phyloP scores from a whole-genome alignment of 2,797 vertebrate genomes.

The Rhinogobio ventralis region DNA sequence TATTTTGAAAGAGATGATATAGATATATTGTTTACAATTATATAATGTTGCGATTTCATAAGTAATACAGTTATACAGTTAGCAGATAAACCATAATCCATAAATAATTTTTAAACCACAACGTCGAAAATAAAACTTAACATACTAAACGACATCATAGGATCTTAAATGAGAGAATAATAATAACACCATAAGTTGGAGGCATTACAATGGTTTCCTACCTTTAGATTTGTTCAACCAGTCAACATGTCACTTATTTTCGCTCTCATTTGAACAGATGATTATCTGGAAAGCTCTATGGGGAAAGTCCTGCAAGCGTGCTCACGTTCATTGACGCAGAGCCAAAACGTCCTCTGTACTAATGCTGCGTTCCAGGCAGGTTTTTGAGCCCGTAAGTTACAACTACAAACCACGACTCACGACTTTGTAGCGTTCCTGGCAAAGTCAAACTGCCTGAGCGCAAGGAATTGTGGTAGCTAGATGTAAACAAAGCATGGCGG shows the following conservation, averaged over 20 bases:
- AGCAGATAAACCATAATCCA: background rate
- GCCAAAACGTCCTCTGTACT: too few species aligned
- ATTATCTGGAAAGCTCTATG: background rate
- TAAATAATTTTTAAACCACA: background rate
- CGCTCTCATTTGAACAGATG: background rate
- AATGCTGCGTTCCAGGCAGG: too few species aligned
- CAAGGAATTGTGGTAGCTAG: too few species aligned
- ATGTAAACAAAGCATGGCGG: too few species aligned
- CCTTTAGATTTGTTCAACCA: slow-evolving; percentile 5
- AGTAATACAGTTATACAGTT: background rate
- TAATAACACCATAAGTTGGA: background rate
- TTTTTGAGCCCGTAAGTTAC: too few species aligned
- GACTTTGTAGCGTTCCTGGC: too few species aligned
- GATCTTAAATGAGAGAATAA: background rate
- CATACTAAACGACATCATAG: background rate
- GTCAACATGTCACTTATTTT: background rate
- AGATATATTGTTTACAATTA: too few species aligned
- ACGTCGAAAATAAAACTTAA: background rate
- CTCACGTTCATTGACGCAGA: too few species aligned
- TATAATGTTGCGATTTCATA: background rate
- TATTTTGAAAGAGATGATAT: too few species aligned
- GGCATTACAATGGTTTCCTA: background rate
- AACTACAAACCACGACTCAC: too few species aligned
- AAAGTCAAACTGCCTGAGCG: too few species aligned
- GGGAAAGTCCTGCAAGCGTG: background rate